Evolutionary conservation across 2,888 invertebrate species (phyloP).

Genomic region (Camptogramma bilineatum): DNA sequence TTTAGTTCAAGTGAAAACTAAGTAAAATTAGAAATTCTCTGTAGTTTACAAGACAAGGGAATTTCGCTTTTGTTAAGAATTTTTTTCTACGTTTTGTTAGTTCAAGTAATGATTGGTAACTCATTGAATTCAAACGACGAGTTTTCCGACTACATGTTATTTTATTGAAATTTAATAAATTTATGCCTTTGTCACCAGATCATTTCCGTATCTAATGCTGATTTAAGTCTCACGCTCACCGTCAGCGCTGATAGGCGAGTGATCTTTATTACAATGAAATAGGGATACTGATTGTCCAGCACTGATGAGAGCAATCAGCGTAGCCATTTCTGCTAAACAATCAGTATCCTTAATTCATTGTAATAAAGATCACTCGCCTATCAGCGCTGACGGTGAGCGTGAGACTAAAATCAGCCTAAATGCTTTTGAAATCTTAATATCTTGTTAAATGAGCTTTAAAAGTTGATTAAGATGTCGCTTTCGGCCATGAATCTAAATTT

Average conservation of each 20-base stretch:
- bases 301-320: no score
- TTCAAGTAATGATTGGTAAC: conserved; percentile 46
- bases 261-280: no score
- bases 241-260: no score
- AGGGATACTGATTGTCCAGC: no score
- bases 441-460: no score
- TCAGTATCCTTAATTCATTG: no score
- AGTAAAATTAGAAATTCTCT: conserved; percentile 30
- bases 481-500: conserved; percentile 10
- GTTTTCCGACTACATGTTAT: conserved; percentile 75
- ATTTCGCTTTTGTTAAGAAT: conserved; percentile 31
- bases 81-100: conserved; percentile 42
- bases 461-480: background rate
- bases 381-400: no score
- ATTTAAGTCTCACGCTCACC: no score
- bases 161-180: conserved; percentile 58
- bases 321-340: no score
- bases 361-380: no score
- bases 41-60: conserved; percentile 26
- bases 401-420: no score
- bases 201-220: background rate
- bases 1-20: conserved; percentile 29
- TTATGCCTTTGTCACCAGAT: background rate
- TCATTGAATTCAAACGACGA: conserved; percentile 71
- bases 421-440: no score